Evolutionary conservation across 2,888 invertebrate genomes (phyloP).

Genomic region (Ommatoiulus sabulosus): DNA sequence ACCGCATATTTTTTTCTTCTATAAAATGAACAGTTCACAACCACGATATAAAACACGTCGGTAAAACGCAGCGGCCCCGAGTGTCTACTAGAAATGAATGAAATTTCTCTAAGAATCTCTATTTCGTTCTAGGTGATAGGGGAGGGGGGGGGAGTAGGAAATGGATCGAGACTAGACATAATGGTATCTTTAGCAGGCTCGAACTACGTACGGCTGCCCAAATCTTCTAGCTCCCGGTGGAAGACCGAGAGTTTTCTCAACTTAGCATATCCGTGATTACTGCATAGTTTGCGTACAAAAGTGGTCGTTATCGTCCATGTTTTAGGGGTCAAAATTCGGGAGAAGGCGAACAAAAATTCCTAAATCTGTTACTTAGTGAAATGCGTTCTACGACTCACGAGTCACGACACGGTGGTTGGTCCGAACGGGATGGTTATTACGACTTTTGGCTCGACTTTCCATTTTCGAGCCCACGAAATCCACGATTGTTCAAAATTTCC

Average conservation of each 20-base stretch:
- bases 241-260: not conserved
- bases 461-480: not conserved
- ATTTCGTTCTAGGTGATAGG: not conserved
- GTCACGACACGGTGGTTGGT: not conserved
- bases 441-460: not conserved
- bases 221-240: too few species aligned
- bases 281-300: constrained; percentile 13
- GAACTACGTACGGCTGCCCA: too few species aligned
- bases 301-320: not conserved
- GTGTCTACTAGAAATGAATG: not conserved
- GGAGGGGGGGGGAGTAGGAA: too few species aligned
- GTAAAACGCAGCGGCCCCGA: not conserved
- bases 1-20: not conserved
- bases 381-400: not conserved
- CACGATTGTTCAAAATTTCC: not conserved
- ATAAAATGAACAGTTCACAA: not conserved
- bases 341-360: not conserved
- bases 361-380: not conserved
- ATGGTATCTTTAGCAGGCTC: not conserved
- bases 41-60: constrained; percentile 27
- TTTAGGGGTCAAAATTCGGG: not conserved
- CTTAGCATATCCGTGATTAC: constrained; percentile 16
- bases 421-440: not conserved
- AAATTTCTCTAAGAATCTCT: not conserved
- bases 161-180: not conserved